A percentile compares a stretch with the other conserved stretches of the same genome.
These are phyloP conservation scores for Ochotona princeps DNA, from an alignment of 2,113 vertebrate genomes.

Conservation along the genomic window DNA sequence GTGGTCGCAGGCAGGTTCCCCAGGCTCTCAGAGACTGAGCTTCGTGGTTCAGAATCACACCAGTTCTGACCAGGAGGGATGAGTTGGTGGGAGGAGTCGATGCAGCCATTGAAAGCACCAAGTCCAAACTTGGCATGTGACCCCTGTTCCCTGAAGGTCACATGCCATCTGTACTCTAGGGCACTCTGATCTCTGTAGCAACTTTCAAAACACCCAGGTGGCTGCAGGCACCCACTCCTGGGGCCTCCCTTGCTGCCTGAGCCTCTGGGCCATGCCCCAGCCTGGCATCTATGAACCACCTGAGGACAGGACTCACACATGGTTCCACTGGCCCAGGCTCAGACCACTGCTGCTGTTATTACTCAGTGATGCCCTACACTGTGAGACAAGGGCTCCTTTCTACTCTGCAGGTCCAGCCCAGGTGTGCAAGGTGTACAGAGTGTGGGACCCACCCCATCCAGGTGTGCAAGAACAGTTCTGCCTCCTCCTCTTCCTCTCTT, in stretches of 20 bases:
- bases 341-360: neutral
- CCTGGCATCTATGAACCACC: neutral
- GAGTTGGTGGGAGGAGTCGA: too few relatives aligned
- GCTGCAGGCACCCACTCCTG: neutral
- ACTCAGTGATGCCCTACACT: neutral
- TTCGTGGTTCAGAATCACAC: neutral
- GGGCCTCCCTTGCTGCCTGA: neutral
- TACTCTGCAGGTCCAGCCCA: neutral
- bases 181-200: neutral
- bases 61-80: neutral
- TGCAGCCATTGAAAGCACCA: fast-evolving
- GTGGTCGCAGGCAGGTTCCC: neutral
- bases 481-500: neutral
- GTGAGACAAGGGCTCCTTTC: neutral
- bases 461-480: neutral
- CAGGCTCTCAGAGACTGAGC: neutral
- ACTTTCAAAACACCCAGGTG: neutral
- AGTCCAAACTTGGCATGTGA: neutral
- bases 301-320: too few relatives aligned
- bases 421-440: neutral
- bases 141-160: neutral
- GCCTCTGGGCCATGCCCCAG: neutral
- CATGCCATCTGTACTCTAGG: neutral
- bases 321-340: neutral
- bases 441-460: neutral